phyloP scores from a whole-genome alignment of 2,113 vertebrate genomes.

The Apteryx mantelli region DNA sequence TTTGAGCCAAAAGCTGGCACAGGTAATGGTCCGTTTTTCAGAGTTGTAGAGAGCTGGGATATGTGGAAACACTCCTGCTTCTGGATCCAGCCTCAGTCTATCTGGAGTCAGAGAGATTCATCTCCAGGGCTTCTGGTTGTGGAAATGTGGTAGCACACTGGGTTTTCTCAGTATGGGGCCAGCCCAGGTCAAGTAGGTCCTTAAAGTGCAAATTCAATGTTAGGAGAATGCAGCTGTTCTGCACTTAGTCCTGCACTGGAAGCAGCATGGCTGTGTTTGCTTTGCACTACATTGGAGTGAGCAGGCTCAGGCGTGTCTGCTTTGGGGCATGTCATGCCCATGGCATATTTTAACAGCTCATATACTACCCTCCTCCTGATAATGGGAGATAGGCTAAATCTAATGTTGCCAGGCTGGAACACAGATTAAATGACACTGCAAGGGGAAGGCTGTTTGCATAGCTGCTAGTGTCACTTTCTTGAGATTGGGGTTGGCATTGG shows the following conservation, averaged over 20 bases:
- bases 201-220: background rate
- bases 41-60: background rate
- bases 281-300: background rate
- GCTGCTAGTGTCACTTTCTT: background rate
- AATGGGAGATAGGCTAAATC: background rate
- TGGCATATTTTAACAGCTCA: background rate
- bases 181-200: background rate
- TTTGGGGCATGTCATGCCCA: background rate
- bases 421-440: background rate
- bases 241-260: background rate
- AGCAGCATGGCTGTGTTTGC: background rate
- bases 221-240: background rate
- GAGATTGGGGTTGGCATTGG: background rate
- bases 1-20: background rate
- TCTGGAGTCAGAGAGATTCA: background rate
- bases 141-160: background rate
- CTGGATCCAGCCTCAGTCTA: background rate
- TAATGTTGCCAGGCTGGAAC: background rate
- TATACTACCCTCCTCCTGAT: background rate
- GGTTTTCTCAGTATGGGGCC: background rate
- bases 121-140: background rate
- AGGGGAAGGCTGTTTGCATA: rapidly evolving
- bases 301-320: background rate
- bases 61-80: background rate
- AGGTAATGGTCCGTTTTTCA: background rate